phyloP scores from a whole-genome alignment of 2,113 vertebrate species.

The Amblyornis subalaris region DNA sequence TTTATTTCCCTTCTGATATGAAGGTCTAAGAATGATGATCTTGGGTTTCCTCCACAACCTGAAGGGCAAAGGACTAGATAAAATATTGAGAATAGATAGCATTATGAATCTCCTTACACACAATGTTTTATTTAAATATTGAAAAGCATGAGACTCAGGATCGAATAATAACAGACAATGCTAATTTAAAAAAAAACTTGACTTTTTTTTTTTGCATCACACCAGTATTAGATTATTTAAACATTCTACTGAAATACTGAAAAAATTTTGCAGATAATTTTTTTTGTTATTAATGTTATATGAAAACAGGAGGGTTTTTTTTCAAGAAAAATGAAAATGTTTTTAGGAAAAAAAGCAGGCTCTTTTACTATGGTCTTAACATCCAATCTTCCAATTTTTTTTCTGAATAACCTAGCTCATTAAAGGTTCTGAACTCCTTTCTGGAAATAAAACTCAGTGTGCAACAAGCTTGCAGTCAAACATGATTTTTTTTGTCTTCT shows the following conservation, averaged over 20 bases:
- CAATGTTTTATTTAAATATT: background rate
- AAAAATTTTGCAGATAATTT: background rate
- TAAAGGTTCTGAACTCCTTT: background rate
- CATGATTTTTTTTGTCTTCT: background rate
- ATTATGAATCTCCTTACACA: background rate
- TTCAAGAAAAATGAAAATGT: accelerated
- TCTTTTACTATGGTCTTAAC: background rate
- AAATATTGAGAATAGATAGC: background rate
- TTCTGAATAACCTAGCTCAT: background rate
- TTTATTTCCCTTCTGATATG: background rate
- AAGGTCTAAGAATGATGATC: background rate
- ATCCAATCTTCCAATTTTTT: background rate
- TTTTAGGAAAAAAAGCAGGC: background rate
- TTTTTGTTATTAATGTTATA: background rate
- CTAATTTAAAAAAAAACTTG: accelerated
- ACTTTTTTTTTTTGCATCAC: background rate
- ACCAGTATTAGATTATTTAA: background rate
- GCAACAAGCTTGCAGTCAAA: background rate
- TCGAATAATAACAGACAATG: background rate
- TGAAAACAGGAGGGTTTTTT: accelerated
- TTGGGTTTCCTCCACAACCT: background rate
- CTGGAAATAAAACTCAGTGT: background rate
- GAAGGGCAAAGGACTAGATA: background rate
- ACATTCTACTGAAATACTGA: background rate
- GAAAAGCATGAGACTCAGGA: background rate